Base-by-base conservation (phyloP, 2,797 vertebrate genomes). In the Mus spretus region DNA sequence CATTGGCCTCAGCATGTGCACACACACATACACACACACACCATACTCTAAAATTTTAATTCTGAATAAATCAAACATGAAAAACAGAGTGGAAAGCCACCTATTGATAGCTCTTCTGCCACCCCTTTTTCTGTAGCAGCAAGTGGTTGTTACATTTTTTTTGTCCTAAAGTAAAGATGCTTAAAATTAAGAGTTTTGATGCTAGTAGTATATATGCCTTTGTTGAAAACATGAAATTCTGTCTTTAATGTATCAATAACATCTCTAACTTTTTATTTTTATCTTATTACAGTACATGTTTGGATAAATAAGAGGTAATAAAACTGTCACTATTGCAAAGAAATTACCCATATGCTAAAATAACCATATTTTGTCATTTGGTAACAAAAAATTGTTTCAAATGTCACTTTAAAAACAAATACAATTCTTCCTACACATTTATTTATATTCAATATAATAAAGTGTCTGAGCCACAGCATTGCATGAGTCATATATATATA, bases 391-490 rank as follows among this genome's bases (percentile, higher is more conserved):
- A 55, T 82, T 74, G 44, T 65, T 94, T 75, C 65, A 89, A 80
- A 81, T 47, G n/a, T 26, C 53, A 47, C 92, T 94, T 83, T 81
- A n/a, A 75, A 98, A 89, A 91, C 86, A 93, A 96, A 81, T 22
- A 67, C 65, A 85, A 78, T 44, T 79, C 53, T 92, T 92, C 15
- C 40, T 59, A 88, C 1, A 90, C 84, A 85, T 61, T 91, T 90
- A 63, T 44, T 90, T 55, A 95, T 50, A 85, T 74, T 44, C 44
- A 85, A 8, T 50, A 50, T 3, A 88, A 53, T 5, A 90, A 84
- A 26, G 86, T 80, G 59, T 26, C 53, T 91, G 84, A 55, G 22
- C 26, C 94, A 50, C 92, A 94, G 59, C 24, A 94, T 28, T 75
- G 63, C 37, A 89, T 77, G 15, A 85, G 26, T 82, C 92, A 74